These are phyloP conservation scores for Simalia tracyae DNA, from an alignment of 2,797 vertebrate genomes.

Conservation along the genomic window DNA sequence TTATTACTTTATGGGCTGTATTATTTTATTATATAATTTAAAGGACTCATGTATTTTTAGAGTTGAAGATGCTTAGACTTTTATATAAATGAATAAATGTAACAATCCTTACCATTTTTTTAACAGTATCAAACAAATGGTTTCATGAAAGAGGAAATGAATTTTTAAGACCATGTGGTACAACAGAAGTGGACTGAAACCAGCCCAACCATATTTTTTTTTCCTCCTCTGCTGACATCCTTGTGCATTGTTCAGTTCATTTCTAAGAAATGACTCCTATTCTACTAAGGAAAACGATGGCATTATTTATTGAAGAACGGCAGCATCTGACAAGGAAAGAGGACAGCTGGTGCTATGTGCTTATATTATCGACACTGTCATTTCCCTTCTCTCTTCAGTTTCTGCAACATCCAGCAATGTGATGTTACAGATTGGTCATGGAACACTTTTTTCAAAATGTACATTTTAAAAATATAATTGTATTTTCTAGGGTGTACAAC, in stretches of 20 bases:
- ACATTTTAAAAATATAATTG: slow-evolving; percentile 70
- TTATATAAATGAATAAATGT: background rate
- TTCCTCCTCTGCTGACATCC: slow-evolving; percentile 10
- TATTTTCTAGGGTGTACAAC: slow-evolving; percentile 65
- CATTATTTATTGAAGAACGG: slow-evolving; percentile 56
- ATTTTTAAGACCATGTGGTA: slow-evolving; percentile 92
- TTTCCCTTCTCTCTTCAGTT: background rate
- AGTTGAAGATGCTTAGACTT: background rate
- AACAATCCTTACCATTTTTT: slow-evolving; percentile 30
- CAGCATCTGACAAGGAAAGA: slow-evolving; percentile 37
- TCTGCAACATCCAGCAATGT: slow-evolving; percentile 63
- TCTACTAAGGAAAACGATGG: slow-evolving; percentile 50
- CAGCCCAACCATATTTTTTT: slow-evolving; percentile 27
- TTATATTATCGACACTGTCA: slow-evolving; percentile 4
- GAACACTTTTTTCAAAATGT: slow-evolving; percentile 58
- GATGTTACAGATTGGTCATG: slow-evolving; percentile 67
- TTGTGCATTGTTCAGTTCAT: slow-evolving; percentile 61
- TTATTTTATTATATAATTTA: background rate
- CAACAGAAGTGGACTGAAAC: slow-evolving; percentile 92
- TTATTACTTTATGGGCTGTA: background rate
- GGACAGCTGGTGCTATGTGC: slow-evolving; percentile 33
- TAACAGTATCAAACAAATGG: slow-evolving; percentile 97
- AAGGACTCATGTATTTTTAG: background rate
- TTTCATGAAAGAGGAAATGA: slow-evolving; percentile 98
- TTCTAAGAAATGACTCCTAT: slow-evolving; percentile 69